Conservation (phyloP, 2,797 vertebrate genomes). For the Sylvilagus floridanus region DNA sequence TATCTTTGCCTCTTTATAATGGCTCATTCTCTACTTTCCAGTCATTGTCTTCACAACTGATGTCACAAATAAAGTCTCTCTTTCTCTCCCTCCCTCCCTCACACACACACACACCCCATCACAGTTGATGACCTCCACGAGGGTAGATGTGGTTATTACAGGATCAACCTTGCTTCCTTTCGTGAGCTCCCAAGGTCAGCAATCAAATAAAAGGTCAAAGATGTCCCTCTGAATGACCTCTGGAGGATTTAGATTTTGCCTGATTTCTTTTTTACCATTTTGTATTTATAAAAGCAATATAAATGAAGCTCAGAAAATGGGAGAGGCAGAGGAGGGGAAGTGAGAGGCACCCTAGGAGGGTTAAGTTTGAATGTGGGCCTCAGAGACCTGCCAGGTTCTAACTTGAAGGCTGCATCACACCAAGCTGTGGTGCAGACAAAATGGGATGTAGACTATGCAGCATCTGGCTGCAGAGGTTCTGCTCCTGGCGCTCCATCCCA, state of each 20-base stretch:
- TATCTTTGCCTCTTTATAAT: too few species aligned
- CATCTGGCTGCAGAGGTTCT: conserved; percentile 64
- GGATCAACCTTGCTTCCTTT: neutral
- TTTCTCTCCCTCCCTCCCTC: too few species aligned
- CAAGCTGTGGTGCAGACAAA: conserved; percentile 86
- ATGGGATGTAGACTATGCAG: conserved; percentile 85
- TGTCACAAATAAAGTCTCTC: too few species aligned
- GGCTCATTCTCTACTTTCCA: too few species aligned
- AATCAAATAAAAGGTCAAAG: neutral
- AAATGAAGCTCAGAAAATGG: neutral
- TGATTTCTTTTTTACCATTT: neutral
- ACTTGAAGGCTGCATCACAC: conserved; percentile 92
- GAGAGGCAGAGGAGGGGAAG: neutral
- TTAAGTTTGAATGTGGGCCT: too few species aligned
- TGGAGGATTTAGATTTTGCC: neutral
- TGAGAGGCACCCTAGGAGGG: neutral
- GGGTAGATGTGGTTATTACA: too few species aligned
- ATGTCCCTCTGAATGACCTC: neutral
- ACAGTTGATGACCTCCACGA: neutral
- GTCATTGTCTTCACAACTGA: too few species aligned
- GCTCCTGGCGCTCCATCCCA: conserved; percentile 71
- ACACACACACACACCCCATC: too few species aligned
- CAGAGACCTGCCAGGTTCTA: neutral
- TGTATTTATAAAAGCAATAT: neutral
- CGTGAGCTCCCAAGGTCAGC: neutral